Evolutionary conservation across 2,113 vertebrate genomes (phyloP), one percentile per base, ranked within the genome.

Genomic region (Eidolon helvum): DNA sequence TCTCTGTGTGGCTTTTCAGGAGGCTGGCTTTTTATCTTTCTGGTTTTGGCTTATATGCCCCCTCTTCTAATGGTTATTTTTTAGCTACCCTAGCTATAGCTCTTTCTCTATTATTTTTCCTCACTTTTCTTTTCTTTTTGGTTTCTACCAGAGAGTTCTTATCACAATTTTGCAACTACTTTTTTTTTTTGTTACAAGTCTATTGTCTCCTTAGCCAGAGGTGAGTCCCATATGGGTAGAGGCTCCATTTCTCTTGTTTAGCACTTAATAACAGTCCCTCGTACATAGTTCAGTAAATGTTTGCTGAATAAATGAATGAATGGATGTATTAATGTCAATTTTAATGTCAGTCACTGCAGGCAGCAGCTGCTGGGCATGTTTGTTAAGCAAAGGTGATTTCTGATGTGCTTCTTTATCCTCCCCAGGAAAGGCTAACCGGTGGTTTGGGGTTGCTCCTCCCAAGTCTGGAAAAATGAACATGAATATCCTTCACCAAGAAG

Each of bases 401-500:
- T 78, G 21, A 74, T 61, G 5, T 59, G 4, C 28, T 61, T 55
- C 55, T 90, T 80, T 90, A 92, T 22, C n/a, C 1, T 57, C 19
- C 61, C 0, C 24, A 99, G 99, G 99, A 24, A 99, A 99, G 61
- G 99, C 99, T 7, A 99, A 98, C 87, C 99, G 99, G 74, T 99
- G 99, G 98, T 99, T 99, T 24, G 99, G 98, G 0, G 97, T 98
- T 55, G 94, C 99, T 0, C 97, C 98, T 6, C 98, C 99, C 14
- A 99, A 99, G 95, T 99, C 98, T 0, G 98, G 98, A 93, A 99
- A 99, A 97, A 98, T 98, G 50, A 99, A 98, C 26, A 98, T 99
- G 98, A 99, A 99, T 89, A 99, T 99, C 45, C 98, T 99, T 59
- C 99, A 99, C 28, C 99, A 99, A 75, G 99, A 99, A 96, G 99